These are phyloP conservation scores for Microcaecilia unicolor DNA, from an alignment of 2,797 vertebrate species.

Conservation along the genomic window DNA sequence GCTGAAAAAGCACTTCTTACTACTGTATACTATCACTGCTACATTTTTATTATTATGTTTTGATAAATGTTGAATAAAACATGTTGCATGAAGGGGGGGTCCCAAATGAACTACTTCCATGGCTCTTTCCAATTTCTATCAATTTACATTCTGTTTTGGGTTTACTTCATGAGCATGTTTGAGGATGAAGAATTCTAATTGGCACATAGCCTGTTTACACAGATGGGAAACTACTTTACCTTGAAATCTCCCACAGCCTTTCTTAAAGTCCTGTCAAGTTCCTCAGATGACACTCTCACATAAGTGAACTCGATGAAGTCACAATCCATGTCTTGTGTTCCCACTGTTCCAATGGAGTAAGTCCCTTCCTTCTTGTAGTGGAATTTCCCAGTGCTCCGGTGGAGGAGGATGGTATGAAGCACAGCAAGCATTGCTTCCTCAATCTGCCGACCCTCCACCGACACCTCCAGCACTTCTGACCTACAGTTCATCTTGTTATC, in stretches of 20 bases:
- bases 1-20: no score
- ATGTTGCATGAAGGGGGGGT: no score
- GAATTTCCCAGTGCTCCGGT: constrained; percentile 94
- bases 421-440: constrained; percentile 87
- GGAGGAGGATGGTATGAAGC: constrained; percentile 85
- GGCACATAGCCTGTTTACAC: no score
- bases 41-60: no score
- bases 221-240: constrained; percentile 40
- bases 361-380: constrained; percentile 98
- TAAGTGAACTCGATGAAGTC: constrained; percentile 95
- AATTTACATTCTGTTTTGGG: no score
- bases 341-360: constrained; percentile 93
- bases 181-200: no score
- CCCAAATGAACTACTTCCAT: no score
- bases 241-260: constrained; percentile 89
- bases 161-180: no score
- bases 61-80: no score
- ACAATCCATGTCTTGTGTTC: constrained; percentile 88
- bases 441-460: constrained; percentile 88
- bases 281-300: constrained; percentile 84
- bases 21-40: no score
- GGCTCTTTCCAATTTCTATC: no score
- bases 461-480: constrained; percentile 88
- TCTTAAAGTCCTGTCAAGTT: constrained; percentile 84
- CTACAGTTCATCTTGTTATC: constrained; percentile 81